Percentiles rank a stretch among this genome's conserved stretches.
Evolutionary conservation across 2,113 vertebrate genomes (phyloP).

Genomic region (Microtus oregoni): DNA sequence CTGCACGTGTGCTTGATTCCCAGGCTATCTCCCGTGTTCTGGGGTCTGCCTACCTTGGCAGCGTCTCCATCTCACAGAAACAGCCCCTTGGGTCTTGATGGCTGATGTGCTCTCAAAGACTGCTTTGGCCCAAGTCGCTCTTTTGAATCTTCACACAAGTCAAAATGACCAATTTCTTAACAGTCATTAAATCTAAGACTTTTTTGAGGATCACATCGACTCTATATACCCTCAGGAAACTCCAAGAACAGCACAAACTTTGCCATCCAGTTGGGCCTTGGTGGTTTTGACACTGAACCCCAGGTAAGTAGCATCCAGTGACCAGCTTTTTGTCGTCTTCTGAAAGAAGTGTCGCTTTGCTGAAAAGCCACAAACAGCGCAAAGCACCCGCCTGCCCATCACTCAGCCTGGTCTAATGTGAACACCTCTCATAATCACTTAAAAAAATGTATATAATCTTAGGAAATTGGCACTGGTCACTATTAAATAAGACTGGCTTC

Average conservation of each 20-base stretch:
- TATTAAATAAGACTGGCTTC: not conserved
- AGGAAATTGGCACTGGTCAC: not conserved
- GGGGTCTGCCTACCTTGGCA: not conserved
- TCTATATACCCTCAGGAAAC: not conserved
- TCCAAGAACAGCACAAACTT: not conserved
- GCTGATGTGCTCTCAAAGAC: not conserved
- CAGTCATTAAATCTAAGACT: not conserved
- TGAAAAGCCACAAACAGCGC: not conserved
- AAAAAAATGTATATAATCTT: not conserved
- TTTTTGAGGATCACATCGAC: not conserved
- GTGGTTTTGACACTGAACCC: not conserved
- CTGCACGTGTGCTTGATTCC: not conserved
- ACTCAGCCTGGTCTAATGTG: not conserved
- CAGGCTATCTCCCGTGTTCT: not conserved
- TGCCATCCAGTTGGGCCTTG: slow-evolving; percentile 7
- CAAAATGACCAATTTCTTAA: not conserved
- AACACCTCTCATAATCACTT: not conserved
- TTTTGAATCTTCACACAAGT: not conserved
- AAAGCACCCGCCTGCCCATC: not conserved
- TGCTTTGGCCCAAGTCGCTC: not conserved
- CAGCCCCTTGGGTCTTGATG: not conserved
- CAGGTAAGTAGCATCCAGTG: not conserved
- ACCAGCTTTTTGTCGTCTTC: not conserved
- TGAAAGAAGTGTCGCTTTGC: not conserved
- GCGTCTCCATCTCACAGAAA: not conserved